Conservation (phyloP, 1,140 invertebrate species). For the Drosophila neocordata region DNA sequence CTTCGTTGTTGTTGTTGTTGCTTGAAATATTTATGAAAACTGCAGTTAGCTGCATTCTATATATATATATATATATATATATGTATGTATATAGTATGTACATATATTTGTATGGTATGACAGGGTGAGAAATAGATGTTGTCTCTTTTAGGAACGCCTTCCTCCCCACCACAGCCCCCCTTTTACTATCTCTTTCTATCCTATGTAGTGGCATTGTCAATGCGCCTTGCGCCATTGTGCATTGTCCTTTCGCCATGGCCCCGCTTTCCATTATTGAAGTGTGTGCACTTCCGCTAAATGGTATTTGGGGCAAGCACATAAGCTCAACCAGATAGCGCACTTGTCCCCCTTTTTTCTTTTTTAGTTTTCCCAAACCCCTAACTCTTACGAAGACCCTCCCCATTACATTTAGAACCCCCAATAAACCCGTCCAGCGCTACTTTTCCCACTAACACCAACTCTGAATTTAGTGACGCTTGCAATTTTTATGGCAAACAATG, state of each 20-base stretch:
- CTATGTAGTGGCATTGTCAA: slow-evolving; percentile 32
- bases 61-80: background rate
- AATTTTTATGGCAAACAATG: slow-evolving; percentile 68
- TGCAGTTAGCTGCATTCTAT: slow-evolving; percentile 40
- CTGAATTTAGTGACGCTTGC: slow-evolving; percentile 66
- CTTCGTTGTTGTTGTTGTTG: slow-evolving; percentile 26
- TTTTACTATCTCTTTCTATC: background rate
- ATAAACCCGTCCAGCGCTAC: background rate
- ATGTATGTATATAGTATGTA: background rate
- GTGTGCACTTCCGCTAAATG: slow-evolving; percentile 75
- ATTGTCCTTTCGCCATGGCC: slow-evolving; percentile 39
- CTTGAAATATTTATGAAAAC: slow-evolving; percentile 49
- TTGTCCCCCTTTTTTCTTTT: slow-evolving; percentile 3
- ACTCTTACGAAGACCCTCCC: too few species aligned
- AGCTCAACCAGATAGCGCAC: slow-evolving; percentile 45
- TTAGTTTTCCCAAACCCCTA: background rate
- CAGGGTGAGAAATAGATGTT: slow-evolving; percentile 39
- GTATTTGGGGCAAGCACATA: slow-evolving; percentile 75
- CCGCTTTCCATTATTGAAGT: slow-evolving; percentile 69
- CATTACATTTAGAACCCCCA: too few species aligned
- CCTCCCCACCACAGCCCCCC: too few species aligned
- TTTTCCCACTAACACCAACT: slow-evolving; percentile 22
- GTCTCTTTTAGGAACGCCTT: slow-evolving; percentile 40
- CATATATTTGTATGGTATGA: slow-evolving; percentile 9
- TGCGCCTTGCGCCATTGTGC: slow-evolving; percentile 46